Base-by-base conservation (phyloP, 2,797 vertebrate species). In the Acrossocheilus wenchowensis region DNA sequence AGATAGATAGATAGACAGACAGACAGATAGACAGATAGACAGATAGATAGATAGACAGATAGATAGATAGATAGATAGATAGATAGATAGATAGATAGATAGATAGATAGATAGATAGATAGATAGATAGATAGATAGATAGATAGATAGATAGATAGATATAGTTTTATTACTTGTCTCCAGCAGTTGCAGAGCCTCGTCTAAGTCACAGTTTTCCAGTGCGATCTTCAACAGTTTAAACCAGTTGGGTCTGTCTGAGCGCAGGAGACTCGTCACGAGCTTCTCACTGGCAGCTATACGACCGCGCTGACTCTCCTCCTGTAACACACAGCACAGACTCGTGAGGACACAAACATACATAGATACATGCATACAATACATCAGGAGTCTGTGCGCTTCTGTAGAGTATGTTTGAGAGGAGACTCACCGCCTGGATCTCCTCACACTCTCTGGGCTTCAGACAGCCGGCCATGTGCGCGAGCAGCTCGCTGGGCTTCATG, bases 211-310 rank as follows among this genome's bases (percentile, higher is more conserved):
- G 2, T 0, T 5, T 0, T 85, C n/a, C 62, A 92, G 81, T 3
- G 90, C 91, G 0, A 88, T 12, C 62, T 77, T 81, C 77, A 93
- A 86, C 43, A 74, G 36, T 86, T 93, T 93, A 86, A 87, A 91
- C 88, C 91, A 92, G 81, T 87, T 87, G 14, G 77, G 2, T 86
- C 88, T 86, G 81, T 93, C 92, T 4, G 89, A 91, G 15, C 90
- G 86, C 62, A 85, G 84, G 52, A 93, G 87, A 82, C 52, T 81
- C 0, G 86, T 81, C 23, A 89, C 81, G 14, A 93, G 83, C 4
- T 50, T 86, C 72, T 68, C 52, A 36, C 87, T 81, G n/a, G 89
- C 92, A 6, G 91, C 91, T 6, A 89, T 83, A 39, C 0, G 6
- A 0, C 91, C 91, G 2, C 45, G 79, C 78, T 80, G 86, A 1